phyloP scores from a whole-genome alignment of 2,113 vertebrate species.

The Thymallus thymallus region DNA sequence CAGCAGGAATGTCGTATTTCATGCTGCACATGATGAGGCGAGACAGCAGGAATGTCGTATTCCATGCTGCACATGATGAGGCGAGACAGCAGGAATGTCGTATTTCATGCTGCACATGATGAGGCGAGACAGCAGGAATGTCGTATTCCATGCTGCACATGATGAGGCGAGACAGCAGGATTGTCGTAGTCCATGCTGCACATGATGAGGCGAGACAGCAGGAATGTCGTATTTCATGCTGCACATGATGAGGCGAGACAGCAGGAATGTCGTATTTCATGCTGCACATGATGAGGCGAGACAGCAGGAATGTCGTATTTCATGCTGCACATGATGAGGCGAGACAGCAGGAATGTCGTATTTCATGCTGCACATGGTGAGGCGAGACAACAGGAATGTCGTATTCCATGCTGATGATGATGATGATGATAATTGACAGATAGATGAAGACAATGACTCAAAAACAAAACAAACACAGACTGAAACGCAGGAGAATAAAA shows the following conservation, averaged over 20 bases:
- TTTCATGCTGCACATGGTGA: conserved; percentile 92
- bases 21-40: too few species aligned
- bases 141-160: conserved; percentile 93
- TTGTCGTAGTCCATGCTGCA: too few species aligned
- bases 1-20: conserved; percentile 78
- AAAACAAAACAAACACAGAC: conserved; percentile 41
- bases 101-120: conserved; percentile 89
- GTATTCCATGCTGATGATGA: too few species aligned
- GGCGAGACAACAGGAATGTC: conserved; percentile 82
- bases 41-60: conserved; percentile 81
- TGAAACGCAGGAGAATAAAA: conserved; percentile 5
- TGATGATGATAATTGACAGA: conserved; percentile 71
- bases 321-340: conserved; percentile 92
- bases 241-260: conserved; percentile 90
- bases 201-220: too few species aligned
- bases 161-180: too few species aligned
- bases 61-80: too few species aligned
- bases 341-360: too few species aligned
- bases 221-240: too few species aligned
- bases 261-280: too few species aligned
- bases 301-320: too few species aligned
- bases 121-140: too few species aligned
- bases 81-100: conserved; percentile 82
- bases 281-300: conserved; percentile 90
- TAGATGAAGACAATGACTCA: conserved; percentile 60